Percentiles rank a stretch among this genome's conserved stretches.
Conservation (phyloP, 2,797 vertebrate genomes). For the Hemitrygon akajei region DNA sequence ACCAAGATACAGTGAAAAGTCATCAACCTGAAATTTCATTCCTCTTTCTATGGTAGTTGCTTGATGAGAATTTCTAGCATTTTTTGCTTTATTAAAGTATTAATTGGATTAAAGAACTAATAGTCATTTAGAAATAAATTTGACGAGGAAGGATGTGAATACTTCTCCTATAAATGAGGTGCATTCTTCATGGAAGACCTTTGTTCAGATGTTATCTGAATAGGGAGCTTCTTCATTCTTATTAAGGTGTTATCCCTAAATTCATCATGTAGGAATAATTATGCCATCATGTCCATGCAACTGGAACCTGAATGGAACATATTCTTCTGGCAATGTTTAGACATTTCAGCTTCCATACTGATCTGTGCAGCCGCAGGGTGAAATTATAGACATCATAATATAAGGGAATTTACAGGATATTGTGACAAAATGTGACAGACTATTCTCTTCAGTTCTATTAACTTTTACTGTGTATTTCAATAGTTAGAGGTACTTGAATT, state of each 20-base stretch:
- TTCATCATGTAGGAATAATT: neutral
- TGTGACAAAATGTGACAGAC: slow-evolving; percentile 5
- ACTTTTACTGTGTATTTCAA: neutral
- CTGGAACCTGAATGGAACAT: neutral
- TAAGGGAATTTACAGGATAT: neutral
- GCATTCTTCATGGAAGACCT: neutral
- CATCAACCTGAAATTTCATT: too few species aligned
- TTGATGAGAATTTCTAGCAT: too few species aligned
- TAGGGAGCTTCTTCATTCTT: neutral
- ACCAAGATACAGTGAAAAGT: too few species aligned
- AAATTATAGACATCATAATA: slow-evolving; percentile 12
- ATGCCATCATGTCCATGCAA: too few species aligned
- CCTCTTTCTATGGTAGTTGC: too few species aligned
- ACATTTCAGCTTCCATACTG: neutral
- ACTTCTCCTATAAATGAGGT: neutral
- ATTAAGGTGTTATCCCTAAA: neutral
- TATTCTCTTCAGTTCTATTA: slow-evolving; percentile 4
- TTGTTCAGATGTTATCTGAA: neutral
- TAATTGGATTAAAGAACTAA: neutral
- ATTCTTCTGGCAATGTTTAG: neutral
- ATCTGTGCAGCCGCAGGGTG: neutral
- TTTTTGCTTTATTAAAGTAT: too few species aligned
- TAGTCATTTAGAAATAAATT: neutral
- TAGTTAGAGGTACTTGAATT: neutral
- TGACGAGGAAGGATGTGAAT: neutral